phyloP scores from a whole-genome alignment of 2,113 vertebrate species.

The Casuarius casuarius region DNA sequence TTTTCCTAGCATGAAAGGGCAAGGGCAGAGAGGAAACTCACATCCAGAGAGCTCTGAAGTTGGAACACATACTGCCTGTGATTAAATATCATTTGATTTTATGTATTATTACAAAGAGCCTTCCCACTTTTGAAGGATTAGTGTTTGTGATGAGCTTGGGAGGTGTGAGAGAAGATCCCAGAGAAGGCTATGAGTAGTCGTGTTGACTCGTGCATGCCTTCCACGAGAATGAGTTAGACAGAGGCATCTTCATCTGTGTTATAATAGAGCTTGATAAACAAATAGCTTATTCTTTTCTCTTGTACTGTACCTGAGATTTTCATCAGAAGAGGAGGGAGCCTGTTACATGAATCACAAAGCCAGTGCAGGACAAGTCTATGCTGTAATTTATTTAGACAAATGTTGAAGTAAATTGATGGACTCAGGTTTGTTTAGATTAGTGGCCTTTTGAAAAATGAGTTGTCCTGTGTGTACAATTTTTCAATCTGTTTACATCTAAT shows the following conservation, averaged over 20 bases:
- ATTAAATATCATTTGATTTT: background rate
- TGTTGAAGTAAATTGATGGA: slow-evolving; percentile 35
- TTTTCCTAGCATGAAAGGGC: background rate
- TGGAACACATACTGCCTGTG: background rate
- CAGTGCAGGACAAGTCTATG: background rate
- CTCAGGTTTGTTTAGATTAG: slow-evolving; percentile 48
- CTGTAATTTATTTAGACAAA: slow-evolving; percentile 52
- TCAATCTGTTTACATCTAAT: slow-evolving; percentile 67
- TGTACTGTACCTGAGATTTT: background rate
- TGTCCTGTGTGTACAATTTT: slow-evolving; percentile 27
- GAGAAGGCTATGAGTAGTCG: background rate
- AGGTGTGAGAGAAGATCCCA: background rate
- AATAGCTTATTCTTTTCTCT: background rate
- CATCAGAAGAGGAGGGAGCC: slow-evolving; percentile 25
- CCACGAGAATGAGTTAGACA: background rate
- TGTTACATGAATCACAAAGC: background rate
- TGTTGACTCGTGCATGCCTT: background rate
- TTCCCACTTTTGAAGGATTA: background rate
- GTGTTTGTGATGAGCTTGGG: background rate
- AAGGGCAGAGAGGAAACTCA: background rate
- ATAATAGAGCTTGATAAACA: background rate
- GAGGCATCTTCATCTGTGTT: background rate
- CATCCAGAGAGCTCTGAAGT: background rate
- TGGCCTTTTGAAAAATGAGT: slow-evolving; percentile 61
- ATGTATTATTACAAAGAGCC: background rate